Base-by-base conservation (phyloP, 2,797 vertebrate species). In the Sebastes matsubarae region DNA sequence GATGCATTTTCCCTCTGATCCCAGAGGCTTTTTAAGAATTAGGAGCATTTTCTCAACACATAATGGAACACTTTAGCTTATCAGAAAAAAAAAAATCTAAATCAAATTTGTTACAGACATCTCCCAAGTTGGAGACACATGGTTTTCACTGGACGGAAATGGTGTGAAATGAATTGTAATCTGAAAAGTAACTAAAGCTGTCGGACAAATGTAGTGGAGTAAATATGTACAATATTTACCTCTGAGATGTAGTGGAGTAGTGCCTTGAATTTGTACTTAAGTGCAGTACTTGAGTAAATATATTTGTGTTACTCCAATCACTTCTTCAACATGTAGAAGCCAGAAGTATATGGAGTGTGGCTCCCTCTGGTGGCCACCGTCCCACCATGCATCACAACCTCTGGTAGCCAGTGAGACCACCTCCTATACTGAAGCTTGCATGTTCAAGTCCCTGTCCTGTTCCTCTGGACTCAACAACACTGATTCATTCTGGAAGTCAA, bases 41-140 rank as follows among this genome's bases (percentile, higher is more conserved):
- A 46, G 16, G 42, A 46, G 16, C 42, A 46, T 46, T 46, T 46
- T 46, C 42, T 46, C 42, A 46, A 46, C 14, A 46, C 42, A 18
- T 46, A 46, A 46, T 0, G 16, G 16, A 8, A 0, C 16, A 18
- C 16, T 46, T 8, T 0, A 46, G 1, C 16, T 46, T 16, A 46
- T 46, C 42, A 46, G 42, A 46, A 46, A 46, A 16, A 42, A 36
- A 18, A 46, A 46, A 46, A 46, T 46, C 42, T 7, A 46, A 46
- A 46, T 46, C 42, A 46, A 8, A 46, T 46, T 46, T 46, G 16
- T 1, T 16, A 42, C 16, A 46, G 42, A 18, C 42, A 46, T 46
- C 42, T 46, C 42, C 42, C 6, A 18, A 46, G 42, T 46, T 18
- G 42, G 42, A 46, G 42, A 46, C 2, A 52, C 20, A 9, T 52